Percentiles rank a stretch among this genome's conserved stretches.
phyloP scores from a whole-genome alignment of 2,888 invertebrate species.

The Troides helena region DNA sequence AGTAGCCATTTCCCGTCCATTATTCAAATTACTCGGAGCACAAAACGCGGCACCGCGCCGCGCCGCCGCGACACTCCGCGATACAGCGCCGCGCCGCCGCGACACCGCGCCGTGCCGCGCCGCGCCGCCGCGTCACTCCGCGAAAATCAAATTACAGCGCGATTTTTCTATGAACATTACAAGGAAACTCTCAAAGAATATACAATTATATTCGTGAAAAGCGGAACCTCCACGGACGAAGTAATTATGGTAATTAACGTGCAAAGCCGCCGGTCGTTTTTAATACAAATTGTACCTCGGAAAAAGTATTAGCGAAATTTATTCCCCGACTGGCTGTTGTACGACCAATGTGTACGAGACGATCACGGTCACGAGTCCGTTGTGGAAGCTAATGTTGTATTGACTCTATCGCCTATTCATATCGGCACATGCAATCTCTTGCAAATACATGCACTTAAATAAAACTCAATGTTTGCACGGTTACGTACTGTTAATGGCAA shows the following conservation, averaged over 20 bases:
- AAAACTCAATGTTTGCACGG: too few relatives aligned
- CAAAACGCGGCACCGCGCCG: slow-evolving; percentile 4
- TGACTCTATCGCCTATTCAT: too few relatives aligned
- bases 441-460: too few relatives aligned
- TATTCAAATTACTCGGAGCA: slow-evolving; percentile 22
- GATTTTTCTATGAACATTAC: slow-evolving; percentile 19
- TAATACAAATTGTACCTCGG: not conserved
- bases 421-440: too few relatives aligned
- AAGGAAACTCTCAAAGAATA: not conserved
- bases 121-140: not conserved
- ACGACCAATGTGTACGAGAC: not conserved
- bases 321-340: not conserved
- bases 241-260: slow-evolving; percentile 1
- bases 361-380: too few relatives aligned
- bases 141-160: slow-evolving; percentile 22
- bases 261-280: not conserved
- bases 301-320: not conserved
- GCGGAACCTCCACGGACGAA: not conserved
- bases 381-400: too few relatives aligned
- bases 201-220: slow-evolving; percentile 6
- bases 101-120: not conserved
- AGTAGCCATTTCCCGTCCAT: slow-evolving; percentile 24
- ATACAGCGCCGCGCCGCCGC: not conserved
- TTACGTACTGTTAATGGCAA: too few relatives aligned
- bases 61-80: slow-evolving; percentile 19